Evolutionary conservation across 2,113 vertebrate genomes (phyloP).

Genomic region (Cisticola juncidis): DNA sequence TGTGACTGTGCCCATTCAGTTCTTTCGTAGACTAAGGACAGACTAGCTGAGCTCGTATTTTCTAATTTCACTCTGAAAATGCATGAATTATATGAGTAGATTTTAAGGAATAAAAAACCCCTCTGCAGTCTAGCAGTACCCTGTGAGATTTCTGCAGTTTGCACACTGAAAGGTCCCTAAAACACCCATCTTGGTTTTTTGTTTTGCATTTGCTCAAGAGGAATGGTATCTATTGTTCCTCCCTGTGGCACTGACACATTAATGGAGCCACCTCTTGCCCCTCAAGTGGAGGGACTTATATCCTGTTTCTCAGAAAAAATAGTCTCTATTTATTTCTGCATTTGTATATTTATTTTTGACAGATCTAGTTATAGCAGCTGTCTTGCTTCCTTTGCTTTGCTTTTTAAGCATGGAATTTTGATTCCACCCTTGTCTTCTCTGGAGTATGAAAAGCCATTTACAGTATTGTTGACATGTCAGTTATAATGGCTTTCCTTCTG

Average conservation of each 20-base stretch:
- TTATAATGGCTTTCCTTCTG: neutral
- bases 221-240: neutral
- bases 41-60: neutral
- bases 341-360: neutral
- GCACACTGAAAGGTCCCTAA: neutral
- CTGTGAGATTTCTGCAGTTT: neutral
- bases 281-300: neutral
- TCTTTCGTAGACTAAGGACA: neutral
- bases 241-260: neutral
- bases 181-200: neutral
- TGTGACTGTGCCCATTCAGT: neutral
- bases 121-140: neutral
- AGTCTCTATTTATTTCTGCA: neutral
- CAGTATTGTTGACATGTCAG: neutral
- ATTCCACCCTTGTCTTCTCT: slow-evolving; percentile 35
- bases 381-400: slow-evolving; percentile 13
- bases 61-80: neutral
- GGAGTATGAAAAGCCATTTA: slow-evolving; percentile 1
- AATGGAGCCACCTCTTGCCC: neutral
- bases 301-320: neutral
- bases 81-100: neutral
- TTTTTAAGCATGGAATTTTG: slow-evolving; percentile 21
- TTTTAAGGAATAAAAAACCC: neutral
- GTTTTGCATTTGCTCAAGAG: neutral
- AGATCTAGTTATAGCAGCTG: neutral